Evolutionary conservation across 2,888 invertebrate species (phyloP).

Genomic region (Ethmia dodecea): DNA sequence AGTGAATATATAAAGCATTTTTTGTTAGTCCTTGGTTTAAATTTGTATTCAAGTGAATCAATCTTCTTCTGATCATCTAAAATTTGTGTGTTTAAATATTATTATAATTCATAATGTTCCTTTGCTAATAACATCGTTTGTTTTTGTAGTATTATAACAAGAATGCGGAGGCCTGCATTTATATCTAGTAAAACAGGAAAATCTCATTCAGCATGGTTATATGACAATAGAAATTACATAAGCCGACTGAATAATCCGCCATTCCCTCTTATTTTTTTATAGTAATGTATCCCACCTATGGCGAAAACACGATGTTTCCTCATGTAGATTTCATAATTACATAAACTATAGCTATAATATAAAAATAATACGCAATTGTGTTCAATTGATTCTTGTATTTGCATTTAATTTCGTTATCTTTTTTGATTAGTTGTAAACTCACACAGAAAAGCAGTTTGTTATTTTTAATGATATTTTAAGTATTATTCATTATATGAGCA

Average conservation of each 20-base stretch:
- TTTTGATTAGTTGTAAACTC: conserved; percentile 34
- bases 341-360: conserved; percentile 28
- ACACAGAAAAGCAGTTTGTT: conserved; percentile 29
- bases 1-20: no score
- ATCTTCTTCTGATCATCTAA: not conserved
- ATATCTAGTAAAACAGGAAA: not conserved
- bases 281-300: conserved; percentile 57
- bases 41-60: no score
- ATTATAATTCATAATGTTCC: conserved; percentile 13
- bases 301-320: conserved; percentile 39
- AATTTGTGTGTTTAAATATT: conserved; percentile 18
- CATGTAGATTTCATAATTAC: conserved; percentile 24
- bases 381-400: conserved; percentile 39
- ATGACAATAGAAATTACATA: conserved; percentile 34
- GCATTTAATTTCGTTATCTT: conserved; percentile 42
- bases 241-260: conserved; percentile 35
- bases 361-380: conserved; percentile 35
- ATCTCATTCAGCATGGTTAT: conserved; percentile 12
- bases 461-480: conserved; percentile 47
- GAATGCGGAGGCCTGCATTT: not conserved
- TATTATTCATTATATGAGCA: conserved; percentile 32
- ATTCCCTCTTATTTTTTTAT: conserved; percentile 46
- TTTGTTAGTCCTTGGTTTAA: no score
- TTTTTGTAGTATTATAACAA: not conserved
- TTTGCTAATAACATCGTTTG: conserved; percentile 9